phyloP scores from a whole-genome alignment of 2,888 invertebrate species.

The Octonoba sinensis region DNA sequence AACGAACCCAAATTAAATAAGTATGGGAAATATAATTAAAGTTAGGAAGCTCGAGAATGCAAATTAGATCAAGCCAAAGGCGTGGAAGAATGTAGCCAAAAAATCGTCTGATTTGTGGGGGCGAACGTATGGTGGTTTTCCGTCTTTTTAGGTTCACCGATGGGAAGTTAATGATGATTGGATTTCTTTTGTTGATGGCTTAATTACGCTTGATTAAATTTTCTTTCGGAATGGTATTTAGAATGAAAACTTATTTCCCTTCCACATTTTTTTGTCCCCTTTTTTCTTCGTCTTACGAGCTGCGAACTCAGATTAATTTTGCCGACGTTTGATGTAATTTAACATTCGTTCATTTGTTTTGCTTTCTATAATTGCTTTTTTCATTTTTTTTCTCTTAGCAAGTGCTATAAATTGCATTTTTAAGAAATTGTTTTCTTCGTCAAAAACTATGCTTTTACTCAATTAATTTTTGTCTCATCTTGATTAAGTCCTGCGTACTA shows the following conservation, averaged over 20 bases:
- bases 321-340: too few relatives aligned
- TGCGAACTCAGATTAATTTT: too few relatives aligned
- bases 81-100: conserved; percentile 35
- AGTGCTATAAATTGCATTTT: too few relatives aligned
- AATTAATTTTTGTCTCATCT: too few relatives aligned
- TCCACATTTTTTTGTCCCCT: neutral
- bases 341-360: too few relatives aligned
- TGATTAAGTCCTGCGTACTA: too few relatives aligned
- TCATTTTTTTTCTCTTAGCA: too few relatives aligned
- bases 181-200: conserved; percentile 59
- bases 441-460: too few relatives aligned
- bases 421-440: too few relatives aligned
- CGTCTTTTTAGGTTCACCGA: conserved; percentile 35
- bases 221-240: conserved; percentile 41
- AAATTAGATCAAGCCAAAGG: conserved; percentile 47
- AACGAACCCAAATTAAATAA: conserved; percentile 56
- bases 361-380: too few relatives aligned
- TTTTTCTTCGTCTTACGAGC: too few relatives aligned
- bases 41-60: conserved; percentile 38
- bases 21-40: conserved; percentile 58
- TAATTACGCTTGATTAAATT: conserved; percentile 61
- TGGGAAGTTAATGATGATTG: conserved; percentile 58
- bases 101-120: conserved; percentile 32
- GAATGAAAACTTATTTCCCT: conserved; percentile 25
- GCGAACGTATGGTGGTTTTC: conserved; percentile 27